Conservation (phyloP, 2,888 invertebrate genomes). For the Watsonalla cultraria region DNA sequence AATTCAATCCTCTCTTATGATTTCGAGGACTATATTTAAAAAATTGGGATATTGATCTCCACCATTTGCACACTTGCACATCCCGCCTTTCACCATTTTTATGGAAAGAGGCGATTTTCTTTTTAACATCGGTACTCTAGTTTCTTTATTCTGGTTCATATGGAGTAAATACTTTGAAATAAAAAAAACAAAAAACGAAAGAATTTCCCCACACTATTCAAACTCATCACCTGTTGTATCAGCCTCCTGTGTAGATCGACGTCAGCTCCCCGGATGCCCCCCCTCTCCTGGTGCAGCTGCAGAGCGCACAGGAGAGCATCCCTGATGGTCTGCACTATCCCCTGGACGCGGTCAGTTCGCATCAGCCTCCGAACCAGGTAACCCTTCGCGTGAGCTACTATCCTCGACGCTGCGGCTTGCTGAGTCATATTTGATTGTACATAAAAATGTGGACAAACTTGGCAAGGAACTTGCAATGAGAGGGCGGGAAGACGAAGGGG, state of each 20-base stretch:
- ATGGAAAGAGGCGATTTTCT: no score
- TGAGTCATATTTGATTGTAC: slow-evolving; percentile 35
- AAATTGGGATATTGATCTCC: no score
- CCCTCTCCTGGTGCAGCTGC: slow-evolving; percentile 82
- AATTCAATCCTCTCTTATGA: no score
- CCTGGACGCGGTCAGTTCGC: slow-evolving; percentile 88
- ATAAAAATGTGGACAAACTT: slow-evolving; percentile 40
- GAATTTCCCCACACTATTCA: slow-evolving; percentile 4
- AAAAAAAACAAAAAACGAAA: background rate
- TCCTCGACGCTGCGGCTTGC: slow-evolving; percentile 80
- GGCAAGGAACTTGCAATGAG: slow-evolving; percentile 1
- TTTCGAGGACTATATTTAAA: no score
- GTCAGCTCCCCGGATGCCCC: slow-evolving; percentile 81
- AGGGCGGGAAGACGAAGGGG: slow-evolving; percentile 2
- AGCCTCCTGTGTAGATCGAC: slow-evolving; percentile 85
- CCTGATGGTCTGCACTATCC: slow-evolving; percentile 87
- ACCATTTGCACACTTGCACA: no score
- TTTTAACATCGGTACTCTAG: no score
- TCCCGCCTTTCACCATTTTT: no score
- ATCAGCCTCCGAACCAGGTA: slow-evolving; percentile 90
- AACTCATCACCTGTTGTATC: slow-evolving; percentile 81
- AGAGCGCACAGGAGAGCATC: slow-evolving; percentile 88
- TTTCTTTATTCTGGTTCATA: no score
- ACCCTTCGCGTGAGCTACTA: slow-evolving; percentile 85
- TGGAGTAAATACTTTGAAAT: no score